phyloP scores from a whole-genome alignment of 1,140 invertebrate genomes.

The Leptinotarsa defecta region DNA sequence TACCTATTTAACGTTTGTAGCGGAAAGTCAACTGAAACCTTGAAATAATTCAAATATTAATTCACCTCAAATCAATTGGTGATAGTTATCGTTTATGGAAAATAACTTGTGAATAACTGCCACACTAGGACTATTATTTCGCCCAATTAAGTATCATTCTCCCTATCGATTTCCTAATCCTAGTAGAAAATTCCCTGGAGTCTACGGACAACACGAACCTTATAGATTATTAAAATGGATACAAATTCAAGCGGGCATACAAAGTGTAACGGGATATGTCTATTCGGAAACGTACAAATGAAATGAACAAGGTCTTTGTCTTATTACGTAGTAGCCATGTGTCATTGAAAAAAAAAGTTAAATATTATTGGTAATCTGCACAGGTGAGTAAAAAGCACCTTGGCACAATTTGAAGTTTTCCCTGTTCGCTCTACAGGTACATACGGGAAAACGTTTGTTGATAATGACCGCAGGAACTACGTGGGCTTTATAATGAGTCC shows the following conservation, averaged over 20 bases:
- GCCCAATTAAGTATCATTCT: background rate
- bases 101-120: no score
- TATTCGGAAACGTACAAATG: background rate
- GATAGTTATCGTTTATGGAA: no score
- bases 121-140: background rate
- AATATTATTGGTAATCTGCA: constrained; percentile 12
- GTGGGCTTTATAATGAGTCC: background rate
- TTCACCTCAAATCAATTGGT: no score
- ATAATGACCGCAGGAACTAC: no score
- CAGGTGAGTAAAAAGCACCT: constrained; percentile 5
- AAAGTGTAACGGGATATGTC: constrained; percentile 1
- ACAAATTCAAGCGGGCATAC: constrained; percentile 10
- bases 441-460: no score
- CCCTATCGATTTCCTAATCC: constrained; percentile 14
- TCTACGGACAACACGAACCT: background rate
- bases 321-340: background rate
- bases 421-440: background rate
- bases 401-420: constrained; percentile 11
- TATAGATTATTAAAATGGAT: constrained; percentile 17
- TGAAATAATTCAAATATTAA: no score
- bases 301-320: constrained; percentile 12
- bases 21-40: no score
- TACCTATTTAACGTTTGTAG: no score
- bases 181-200: constrained; percentile 1
- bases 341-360: background rate